phyloP scores from a whole-genome alignment of 2,888 invertebrate species.

The Apamea sordens region DNA sequence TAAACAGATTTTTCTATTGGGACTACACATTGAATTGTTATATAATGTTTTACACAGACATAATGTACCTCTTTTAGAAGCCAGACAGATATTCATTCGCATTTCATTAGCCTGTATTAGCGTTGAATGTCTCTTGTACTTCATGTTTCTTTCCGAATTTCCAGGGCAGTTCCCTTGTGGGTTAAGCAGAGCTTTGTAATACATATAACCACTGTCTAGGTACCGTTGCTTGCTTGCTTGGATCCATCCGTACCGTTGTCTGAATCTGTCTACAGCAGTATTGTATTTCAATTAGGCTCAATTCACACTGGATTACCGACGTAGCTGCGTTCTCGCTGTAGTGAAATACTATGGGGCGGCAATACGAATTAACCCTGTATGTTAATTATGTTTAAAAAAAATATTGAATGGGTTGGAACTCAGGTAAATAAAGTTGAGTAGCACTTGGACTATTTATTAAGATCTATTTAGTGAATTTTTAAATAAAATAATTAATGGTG shows the following conservation, averaged over 20 bases:
- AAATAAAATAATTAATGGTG: neutral
- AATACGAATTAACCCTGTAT: neutral
- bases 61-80: slow-evolving; percentile 14
- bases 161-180: slow-evolving; percentile 41
- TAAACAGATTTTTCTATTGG: neutral
- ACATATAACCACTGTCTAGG: slow-evolving; percentile 13
- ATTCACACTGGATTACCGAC: slow-evolving; percentile 24
- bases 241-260: slow-evolving; percentile 15
- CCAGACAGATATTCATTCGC: slow-evolving; percentile 6
- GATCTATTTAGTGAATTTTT: neutral
- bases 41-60: slow-evolving; percentile 2
- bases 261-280: slow-evolving; percentile 23
- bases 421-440: neutral
- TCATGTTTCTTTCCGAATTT: slow-evolving; percentile 17
- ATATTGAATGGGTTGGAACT: neutral
- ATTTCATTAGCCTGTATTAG: slow-evolving; percentile 28
- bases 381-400: neutral
- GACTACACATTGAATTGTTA: neutral
- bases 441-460: neutral
- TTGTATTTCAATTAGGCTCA: slow-evolving; percentile 50
- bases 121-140: slow-evolving; percentile 21
- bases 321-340: neutral
- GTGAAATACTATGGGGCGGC: neutral
- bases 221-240: neutral
- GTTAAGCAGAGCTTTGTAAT: slow-evolving; percentile 20